These are phyloP conservation scores for Neodiprion fabricii DNA, from an alignment of 1,140 invertebrate species.

Conservation along the genomic window DNA sequence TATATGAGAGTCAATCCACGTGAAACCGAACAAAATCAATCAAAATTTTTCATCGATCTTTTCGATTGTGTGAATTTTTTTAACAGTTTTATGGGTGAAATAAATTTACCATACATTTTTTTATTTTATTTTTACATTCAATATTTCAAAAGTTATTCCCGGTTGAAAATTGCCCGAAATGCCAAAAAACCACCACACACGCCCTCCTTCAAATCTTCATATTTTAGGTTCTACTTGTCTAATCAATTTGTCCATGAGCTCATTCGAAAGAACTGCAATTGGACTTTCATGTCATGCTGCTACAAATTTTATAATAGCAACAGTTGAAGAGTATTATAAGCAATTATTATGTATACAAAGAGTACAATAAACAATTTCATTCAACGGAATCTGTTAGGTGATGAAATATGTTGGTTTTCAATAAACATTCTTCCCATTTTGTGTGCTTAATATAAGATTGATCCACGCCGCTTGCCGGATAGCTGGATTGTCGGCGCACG, in stretches of 20 bases:
- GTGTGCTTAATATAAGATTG: too few relatives aligned
- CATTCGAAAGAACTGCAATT: constrained; percentile 5
- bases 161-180: not conserved
- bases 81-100: not conserved
- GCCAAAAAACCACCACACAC: not conserved
- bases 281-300: not conserved
- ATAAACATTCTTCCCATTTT: not conserved
- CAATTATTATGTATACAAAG: not conserved
- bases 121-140: not conserved
- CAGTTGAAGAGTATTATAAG: constrained; percentile 5
- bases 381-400: constrained; percentile 7
- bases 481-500: too few relatives aligned
- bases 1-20: too few relatives aligned
- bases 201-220: not conserved
- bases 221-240: not conserved
- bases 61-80: not conserved
- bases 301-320: not conserved
- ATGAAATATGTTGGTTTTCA: constrained; percentile 8
- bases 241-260: not conserved
- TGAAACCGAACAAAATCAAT: too few relatives aligned
- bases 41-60: not conserved
- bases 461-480: too few relatives aligned
- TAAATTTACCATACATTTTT: not conserved
- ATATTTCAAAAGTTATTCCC: not conserved
- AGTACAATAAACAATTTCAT: not conserved